Percentiles rank a stretch among this genome's conserved stretches.
phyloP scores from a whole-genome alignment of 2,888 invertebrate genomes.

The Drosophila atroscutellata region DNA sequence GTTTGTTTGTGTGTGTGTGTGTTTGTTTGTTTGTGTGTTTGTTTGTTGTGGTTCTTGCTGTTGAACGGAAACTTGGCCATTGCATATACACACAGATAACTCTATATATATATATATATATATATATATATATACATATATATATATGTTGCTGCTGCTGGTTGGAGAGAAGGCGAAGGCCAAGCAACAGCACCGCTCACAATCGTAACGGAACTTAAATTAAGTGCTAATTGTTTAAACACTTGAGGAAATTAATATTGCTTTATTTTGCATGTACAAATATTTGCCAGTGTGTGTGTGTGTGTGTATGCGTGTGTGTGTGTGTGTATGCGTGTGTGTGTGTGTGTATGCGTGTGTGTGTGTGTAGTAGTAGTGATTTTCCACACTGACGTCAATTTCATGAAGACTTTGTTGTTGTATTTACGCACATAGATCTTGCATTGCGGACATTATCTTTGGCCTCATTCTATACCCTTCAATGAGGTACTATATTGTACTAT shows the following conservation, averaged over 20 bases:
- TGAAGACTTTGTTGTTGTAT: slow-evolving; percentile 9
- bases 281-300: background rate
- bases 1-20: background rate
- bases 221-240: slow-evolving; percentile 63
- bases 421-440: slow-evolving; percentile 12
- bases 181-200: slow-evolving; percentile 26
- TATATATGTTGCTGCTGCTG: slow-evolving; percentile 16
- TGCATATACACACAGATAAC: background rate
- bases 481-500: background rate
- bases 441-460: slow-evolving; percentile 22
- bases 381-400: slow-evolving; percentile 57
- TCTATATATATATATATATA: background rate
- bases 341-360: too few species aligned
- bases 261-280: slow-evolving; percentile 45
- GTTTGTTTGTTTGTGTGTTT: background rate
- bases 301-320: background rate
- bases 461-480: slow-evolving; percentile 16
- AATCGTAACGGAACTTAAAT: slow-evolving; percentile 54
- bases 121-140: too few species aligned
- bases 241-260: slow-evolving; percentile 51
- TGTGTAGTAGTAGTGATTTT: slow-evolving; percentile 19
- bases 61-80: slow-evolving; percentile 29
- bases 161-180: slow-evolving; percentile 48
- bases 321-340: background rate
- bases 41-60: slow-evolving; percentile 17